Conservation (phyloP, 1,140 invertebrate species). For the Drosophila gunungcola region DNA sequence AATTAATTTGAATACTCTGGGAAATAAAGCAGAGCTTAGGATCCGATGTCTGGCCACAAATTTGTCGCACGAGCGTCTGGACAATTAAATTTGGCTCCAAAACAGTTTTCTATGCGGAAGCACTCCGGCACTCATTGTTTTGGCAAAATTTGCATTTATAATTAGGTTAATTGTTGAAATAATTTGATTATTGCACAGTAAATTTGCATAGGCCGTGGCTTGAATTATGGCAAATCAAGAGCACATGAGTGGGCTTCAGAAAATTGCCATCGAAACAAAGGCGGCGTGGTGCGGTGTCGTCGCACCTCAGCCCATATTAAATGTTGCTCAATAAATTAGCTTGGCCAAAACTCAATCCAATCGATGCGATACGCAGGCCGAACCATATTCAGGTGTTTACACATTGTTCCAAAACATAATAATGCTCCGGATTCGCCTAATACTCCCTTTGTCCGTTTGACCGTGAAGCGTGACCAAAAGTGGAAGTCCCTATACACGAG, state of each 20-base stretch:
- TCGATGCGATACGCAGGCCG: conserved; percentile 11
- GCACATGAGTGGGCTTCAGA: conserved; percentile 31
- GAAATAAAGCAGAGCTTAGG: conserved; percentile 24
- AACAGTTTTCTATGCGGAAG: conserved; percentile 45
- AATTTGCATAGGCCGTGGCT: conserved; percentile 71
- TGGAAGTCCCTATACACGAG: conserved; percentile 2
- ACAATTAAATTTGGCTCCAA: conserved; percentile 60
- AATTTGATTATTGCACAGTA: conserved; percentile 71
- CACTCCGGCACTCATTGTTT: conserved; percentile 61
- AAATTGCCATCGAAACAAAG: conserved; percentile 18
- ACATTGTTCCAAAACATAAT: conserved; percentile 17
- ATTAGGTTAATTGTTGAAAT: conserved; percentile 79
- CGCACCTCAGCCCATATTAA: conserved; percentile 27
- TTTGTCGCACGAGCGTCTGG: conserved; percentile 16
- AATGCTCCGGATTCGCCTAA: conserved; percentile 22
- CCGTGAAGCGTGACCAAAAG: conserved; percentile 40
- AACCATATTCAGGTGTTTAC: conserved; percentile 56
- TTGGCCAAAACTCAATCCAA: conserved; percentile 40
- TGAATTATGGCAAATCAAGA: conserved; percentile 69
- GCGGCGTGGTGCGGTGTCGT: not conserved
- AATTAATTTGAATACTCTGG: conserved; percentile 63
- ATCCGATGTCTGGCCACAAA: not conserved
- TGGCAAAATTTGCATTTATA: conserved; percentile 75
- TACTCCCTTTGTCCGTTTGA: conserved; percentile 38
- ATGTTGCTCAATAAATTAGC: conserved; percentile 54